Percentiles rank a stretch among this genome's conserved stretches.
These are phyloP conservation scores for Drosophila sucinea DNA, from an alignment of 1,140 invertebrate genomes.

Conservation along the genomic window DNA sequence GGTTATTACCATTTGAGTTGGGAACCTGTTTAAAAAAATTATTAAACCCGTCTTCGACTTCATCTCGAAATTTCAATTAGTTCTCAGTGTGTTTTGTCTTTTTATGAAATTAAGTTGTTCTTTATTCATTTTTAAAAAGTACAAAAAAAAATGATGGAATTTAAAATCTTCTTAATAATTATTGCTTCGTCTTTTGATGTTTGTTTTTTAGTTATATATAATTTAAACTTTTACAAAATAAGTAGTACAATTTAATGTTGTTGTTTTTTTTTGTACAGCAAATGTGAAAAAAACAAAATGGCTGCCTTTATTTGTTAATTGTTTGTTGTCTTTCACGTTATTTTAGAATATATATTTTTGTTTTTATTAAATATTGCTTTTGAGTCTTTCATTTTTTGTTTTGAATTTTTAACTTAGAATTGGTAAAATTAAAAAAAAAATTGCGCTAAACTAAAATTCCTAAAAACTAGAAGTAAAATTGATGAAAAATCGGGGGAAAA, in stretches of 20 bases:
- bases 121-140: slow-evolving; percentile 45
- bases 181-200: slow-evolving; percentile 39
- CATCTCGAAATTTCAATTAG: slow-evolving; percentile 13
- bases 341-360: slow-evolving; percentile 13
- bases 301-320: slow-evolving; percentile 44
- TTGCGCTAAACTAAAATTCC: slow-evolving; percentile 71
- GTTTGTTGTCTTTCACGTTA: slow-evolving; percentile 35
- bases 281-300: slow-evolving; percentile 35
- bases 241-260: slow-evolving; percentile 2
- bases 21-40: background rate
- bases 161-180: slow-evolving; percentile 41
- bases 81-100: slow-evolving; percentile 45
- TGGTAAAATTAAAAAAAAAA: slow-evolving; percentile 67
- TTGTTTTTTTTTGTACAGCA: slow-evolving; percentile 26
- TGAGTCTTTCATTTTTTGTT: slow-evolving; percentile 73
- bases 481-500: slow-evolving; percentile 72
- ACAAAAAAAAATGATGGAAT: slow-evolving; percentile 25
- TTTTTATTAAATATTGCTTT: slow-evolving; percentile 71
- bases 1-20: background rate
- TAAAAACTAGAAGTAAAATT: slow-evolving; percentile 63
- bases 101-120: slow-evolving; percentile 54
- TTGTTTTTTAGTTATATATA: slow-evolving; percentile 20
- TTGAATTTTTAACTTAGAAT: slow-evolving; percentile 47
- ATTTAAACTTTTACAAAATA: slow-evolving; percentile 8
- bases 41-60: background rate